Percentiles rank a stretch among this genome's conserved stretches.
phyloP scores from a whole-genome alignment of 1,140 invertebrate species.

The Drosophila pruinosa region DNA sequence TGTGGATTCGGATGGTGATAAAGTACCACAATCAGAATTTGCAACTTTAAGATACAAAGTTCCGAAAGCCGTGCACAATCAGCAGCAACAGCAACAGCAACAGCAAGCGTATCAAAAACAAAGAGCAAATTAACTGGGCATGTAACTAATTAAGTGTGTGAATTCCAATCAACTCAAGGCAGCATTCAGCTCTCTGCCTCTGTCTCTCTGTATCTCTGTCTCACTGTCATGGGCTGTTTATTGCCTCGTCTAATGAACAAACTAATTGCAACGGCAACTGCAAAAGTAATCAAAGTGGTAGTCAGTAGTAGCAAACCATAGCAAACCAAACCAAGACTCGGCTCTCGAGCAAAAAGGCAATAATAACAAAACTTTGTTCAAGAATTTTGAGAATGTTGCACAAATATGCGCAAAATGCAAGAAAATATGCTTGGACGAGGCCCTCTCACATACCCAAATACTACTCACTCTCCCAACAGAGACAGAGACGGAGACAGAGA shows the following conservation, averaged over 20 bases:
- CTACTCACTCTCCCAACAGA: background rate
- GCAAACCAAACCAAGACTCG: constrained; percentile 12
- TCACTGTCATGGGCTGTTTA: constrained; percentile 37
- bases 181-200: background rate
- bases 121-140: constrained; percentile 47
- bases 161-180: constrained; percentile 63
- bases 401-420: constrained; percentile 79
- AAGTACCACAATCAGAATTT: constrained; percentile 13
- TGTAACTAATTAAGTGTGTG: constrained; percentile 75
- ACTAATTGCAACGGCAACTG: constrained; percentile 79
- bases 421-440: constrained; percentile 67
- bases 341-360: constrained; percentile 59
- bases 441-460: constrained; percentile 30
- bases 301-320: constrained; percentile 25
- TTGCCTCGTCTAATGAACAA: constrained; percentile 75
- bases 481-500: background rate
- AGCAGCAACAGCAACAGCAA: constrained; percentile 2
- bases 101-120: constrained; percentile 10
- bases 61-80: constrained; percentile 19
- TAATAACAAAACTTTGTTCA: constrained; percentile 79
- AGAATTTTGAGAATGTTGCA: constrained; percentile 80
- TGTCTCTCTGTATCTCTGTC: background rate
- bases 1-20: background rate
- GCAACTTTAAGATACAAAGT: constrained; percentile 37
- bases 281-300: constrained; percentile 79